A percentile compares a stretch with the other conserved stretches of the same genome.
Evolutionary conservation across 2,113 vertebrate genomes (phyloP).

Genomic region (Ophiodon elongatus): DNA sequence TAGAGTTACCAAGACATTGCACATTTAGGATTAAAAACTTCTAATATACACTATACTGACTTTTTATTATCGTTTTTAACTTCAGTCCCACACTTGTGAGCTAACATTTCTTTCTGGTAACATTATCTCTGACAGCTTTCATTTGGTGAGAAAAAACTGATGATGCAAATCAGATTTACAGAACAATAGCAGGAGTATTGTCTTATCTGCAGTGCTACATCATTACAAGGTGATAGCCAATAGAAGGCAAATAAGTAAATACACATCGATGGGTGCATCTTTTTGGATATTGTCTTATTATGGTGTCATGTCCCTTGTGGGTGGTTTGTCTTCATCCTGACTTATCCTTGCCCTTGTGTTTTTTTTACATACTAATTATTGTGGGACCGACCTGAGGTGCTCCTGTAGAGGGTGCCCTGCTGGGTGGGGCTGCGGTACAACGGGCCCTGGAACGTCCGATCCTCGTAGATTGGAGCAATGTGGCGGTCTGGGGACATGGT

Average conservation of each 20-base stretch:
- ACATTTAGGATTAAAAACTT: neutral
- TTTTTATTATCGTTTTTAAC: neutral
- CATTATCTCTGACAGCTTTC: neutral
- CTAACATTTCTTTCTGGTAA: neutral
- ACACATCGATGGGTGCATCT: neutral
- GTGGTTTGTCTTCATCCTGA: neutral
- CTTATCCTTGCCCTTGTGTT: neutral
- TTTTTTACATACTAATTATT: neutral
- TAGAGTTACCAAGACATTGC: neutral
- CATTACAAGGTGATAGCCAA: neutral
- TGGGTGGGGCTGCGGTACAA: conserved; percentile 92
- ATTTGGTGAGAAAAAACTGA: neutral
- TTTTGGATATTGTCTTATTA: neutral
- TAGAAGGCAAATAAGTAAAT: neutral
- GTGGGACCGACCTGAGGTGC: conserved; percentile 87
- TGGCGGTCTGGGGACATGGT: conserved; percentile 93
- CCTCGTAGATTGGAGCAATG: conserved; percentile 96
- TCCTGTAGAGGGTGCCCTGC: conserved; percentile 90
- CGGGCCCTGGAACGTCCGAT: conserved; percentile 92
- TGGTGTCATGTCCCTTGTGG: neutral
- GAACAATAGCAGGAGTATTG: neutral
- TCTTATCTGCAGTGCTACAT: neutral
- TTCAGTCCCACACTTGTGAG: neutral
- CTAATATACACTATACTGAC: neutral
- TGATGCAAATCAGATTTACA: neutral